Percentiles rank a stretch among this genome's conserved stretches.
Conservation (phyloP, 2,888 invertebrate species). For the Onthophagus sagittarius region DNA sequence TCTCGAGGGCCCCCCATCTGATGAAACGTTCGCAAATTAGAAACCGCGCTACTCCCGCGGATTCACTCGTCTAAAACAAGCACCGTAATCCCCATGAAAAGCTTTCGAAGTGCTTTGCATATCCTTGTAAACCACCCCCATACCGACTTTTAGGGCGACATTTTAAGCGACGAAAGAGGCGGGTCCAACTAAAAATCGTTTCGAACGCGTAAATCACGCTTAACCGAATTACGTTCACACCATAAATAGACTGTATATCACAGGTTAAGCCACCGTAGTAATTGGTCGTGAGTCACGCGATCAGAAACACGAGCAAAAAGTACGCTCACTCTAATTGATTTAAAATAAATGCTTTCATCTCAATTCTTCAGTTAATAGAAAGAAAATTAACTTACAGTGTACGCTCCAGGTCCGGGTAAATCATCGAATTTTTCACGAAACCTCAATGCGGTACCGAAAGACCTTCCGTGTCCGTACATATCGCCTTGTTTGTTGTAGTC, state of each 20-base stretch:
- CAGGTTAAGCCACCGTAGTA: conserved; percentile 4
- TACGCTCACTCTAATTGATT: neutral
- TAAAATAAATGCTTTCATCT: neutral
- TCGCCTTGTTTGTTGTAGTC: conserved; percentile 25
- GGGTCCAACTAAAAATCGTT: neutral
- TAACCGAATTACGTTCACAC: conserved; percentile 11
- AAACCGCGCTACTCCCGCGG: neutral
- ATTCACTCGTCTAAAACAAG: neutral
- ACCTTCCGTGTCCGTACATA: conserved; percentile 16
- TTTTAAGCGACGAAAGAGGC: neutral
- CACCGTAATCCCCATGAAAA: neutral
- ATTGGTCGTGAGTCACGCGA: conserved; percentile 10
- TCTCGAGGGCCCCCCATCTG: neutral
- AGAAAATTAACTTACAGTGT: conserved; percentile 31
- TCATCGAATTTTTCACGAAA: conserved; percentile 19
- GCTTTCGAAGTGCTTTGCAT: neutral
- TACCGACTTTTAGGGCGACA: neutral
- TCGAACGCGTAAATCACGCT: neutral
- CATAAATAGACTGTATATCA: conserved; percentile 7
- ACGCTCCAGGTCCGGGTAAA: conserved; percentile 35
- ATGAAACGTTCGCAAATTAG: neutral
- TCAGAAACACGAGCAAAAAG: neutral
- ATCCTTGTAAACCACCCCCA: neutral
- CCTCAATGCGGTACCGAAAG: conserved; percentile 17
- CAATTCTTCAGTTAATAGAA: neutral